Conservation (phyloP, 2,888 invertebrate species). For the Stratiomys singularior region DNA sequence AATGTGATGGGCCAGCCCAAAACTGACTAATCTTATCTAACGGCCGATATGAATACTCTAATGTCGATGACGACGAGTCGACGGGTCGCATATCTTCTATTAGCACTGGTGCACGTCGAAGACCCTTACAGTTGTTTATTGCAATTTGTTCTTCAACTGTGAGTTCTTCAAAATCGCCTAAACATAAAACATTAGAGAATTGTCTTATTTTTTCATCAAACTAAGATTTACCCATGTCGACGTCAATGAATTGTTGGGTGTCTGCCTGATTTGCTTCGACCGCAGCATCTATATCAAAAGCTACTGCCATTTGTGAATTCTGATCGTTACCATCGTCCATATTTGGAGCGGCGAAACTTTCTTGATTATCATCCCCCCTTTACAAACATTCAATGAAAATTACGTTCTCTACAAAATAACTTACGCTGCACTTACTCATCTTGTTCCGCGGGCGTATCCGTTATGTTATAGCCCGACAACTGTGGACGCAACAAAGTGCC, state of each 20-base stretch:
- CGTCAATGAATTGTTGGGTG: slow-evolving; percentile 59
- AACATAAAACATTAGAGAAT: neutral
- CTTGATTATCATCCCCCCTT: slow-evolving; percentile 57
- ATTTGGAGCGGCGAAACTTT: slow-evolving; percentile 15
- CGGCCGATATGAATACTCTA: slow-evolving; percentile 79
- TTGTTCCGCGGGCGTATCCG: slow-evolving; percentile 60
- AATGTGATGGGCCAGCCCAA: slow-evolving; percentile 88
- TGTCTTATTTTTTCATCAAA: neutral
- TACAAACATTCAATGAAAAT: too few relatives aligned
- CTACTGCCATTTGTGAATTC: slow-evolving; percentile 69
- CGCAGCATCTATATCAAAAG: slow-evolving; percentile 73
- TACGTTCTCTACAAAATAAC: too few relatives aligned
- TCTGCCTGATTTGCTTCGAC: slow-evolving; percentile 70
- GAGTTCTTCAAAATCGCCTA: slow-evolving; percentile 64
- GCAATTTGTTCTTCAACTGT: slow-evolving; percentile 62
- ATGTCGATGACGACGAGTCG: slow-evolving; percentile 65
- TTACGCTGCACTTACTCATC: slow-evolving; percentile 55
- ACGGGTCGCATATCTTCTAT: slow-evolving; percentile 71
- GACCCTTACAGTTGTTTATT: slow-evolving; percentile 61
- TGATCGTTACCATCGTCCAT: slow-evolving; percentile 62
- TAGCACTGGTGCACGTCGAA: slow-evolving; percentile 62
- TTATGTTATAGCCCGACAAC: slow-evolving; percentile 61
- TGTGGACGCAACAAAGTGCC: slow-evolving; percentile 58
- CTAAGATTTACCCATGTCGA: slow-evolving; percentile 61
- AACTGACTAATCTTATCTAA: slow-evolving; percentile 66